phyloP scores from a whole-genome alignment of 92 coral and sea anemone species.

The Epizoanthus fatuus region DNA sequence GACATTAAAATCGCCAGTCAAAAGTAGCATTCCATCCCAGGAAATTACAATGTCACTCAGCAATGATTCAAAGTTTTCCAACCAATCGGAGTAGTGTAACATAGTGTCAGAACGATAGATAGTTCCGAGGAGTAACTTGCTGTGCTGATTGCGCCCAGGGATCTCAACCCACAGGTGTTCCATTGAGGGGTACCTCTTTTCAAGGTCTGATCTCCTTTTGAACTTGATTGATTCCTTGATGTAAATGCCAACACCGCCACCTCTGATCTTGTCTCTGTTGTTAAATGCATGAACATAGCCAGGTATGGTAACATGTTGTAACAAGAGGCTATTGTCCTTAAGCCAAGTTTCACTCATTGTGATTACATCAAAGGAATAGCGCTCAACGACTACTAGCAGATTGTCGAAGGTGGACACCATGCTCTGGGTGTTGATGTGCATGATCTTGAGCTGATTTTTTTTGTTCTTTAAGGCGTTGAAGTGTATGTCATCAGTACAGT shows the following conservation, averaged over 20 bases:
- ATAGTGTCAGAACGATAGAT: constrained; percentile 35
- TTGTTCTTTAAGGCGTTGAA: constrained; percentile 7
- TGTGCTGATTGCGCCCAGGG: constrained; percentile 20
- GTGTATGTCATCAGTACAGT: not conserved
- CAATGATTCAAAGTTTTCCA: constrained; percentile 25
- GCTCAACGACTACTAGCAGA: not conserved
- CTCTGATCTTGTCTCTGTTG: constrained; percentile 7
- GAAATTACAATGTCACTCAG: constrained; percentile 3
- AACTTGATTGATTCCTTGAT: constrained; percentile 35
- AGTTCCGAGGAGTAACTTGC: constrained; percentile 35
- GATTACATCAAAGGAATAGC: not conserved
- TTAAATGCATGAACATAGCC: constrained; percentile 32
- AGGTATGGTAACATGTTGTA: constrained; percentile 33
- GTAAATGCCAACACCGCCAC: not conserved
- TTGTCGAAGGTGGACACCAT: not conserved
- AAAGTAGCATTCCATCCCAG: not conserved
- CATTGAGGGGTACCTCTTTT: constrained; percentile 25
- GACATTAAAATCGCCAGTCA: constrained; percentile 10
- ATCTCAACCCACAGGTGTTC: constrained; percentile 49
- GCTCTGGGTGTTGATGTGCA: constrained; percentile 27
- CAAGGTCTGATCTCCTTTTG: constrained; percentile 19
- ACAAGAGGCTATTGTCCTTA: constrained; percentile 5
- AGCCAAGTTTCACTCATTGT: too few species aligned
- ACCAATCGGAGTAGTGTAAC: constrained; percentile 15
- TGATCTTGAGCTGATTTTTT: constrained; percentile 10